phyloP scores from a whole-genome alignment of 2,113 vertebrate species.

The Microcebus ravelobensis region DNA sequence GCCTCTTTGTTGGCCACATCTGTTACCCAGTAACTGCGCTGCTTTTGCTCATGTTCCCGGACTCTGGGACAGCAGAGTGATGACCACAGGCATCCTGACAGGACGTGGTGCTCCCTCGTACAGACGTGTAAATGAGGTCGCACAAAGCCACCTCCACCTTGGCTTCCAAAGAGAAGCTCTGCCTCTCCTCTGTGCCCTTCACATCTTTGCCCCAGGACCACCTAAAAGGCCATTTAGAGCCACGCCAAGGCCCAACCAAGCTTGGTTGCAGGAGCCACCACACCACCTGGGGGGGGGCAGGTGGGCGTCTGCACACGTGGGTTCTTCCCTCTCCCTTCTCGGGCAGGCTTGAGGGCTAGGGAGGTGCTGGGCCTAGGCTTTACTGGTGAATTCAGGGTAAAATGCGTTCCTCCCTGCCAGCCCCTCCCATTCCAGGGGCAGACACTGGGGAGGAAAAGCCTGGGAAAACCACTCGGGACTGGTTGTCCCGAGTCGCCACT shows the following conservation, averaged over 20 bases:
- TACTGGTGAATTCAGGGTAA: background rate
- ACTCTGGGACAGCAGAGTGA: background rate
- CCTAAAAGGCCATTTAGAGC: background rate
- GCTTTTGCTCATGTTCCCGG: background rate
- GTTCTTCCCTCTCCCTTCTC: rapidly evolving
- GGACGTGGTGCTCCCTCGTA: background rate
- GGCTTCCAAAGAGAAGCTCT: background rate
- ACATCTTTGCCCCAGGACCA: background rate
- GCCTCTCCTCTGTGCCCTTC: background rate
- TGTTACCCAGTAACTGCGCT: rapidly evolving
- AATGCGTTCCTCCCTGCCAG: no score
- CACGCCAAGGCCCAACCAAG: rapidly evolving
- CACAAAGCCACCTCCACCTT: rapidly evolving
- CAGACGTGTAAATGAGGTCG: background rate
- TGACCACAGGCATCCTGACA: background rate
- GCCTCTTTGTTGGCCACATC: background rate
- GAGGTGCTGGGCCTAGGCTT: background rate
- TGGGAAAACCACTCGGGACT: no score
- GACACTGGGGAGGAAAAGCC: rapidly evolving
- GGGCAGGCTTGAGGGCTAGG: background rate
- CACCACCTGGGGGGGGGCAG: rapidly evolving
- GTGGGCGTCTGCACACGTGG: rapidly evolving
- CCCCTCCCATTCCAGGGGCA: background rate
- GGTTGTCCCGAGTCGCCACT: rapidly evolving
- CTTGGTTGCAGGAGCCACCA: rapidly evolving